Evolutionary conservation across 2,113 vertebrate genomes (phyloP).

Genomic region (Megaleporinus macrocephalus): DNA sequence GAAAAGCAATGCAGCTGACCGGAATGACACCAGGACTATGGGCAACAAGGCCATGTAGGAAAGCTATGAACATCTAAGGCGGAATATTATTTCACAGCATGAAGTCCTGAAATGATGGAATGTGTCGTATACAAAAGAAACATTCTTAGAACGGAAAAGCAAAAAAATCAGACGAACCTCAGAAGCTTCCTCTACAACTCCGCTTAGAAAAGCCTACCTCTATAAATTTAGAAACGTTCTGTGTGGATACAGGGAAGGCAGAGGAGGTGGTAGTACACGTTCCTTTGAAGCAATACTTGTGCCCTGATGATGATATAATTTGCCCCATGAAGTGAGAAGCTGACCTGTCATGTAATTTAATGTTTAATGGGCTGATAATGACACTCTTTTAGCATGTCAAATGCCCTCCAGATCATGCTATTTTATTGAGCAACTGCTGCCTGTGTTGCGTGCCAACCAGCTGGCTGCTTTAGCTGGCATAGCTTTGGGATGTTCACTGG

Average conservation of each 20-base stretch:
- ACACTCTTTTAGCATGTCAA: conserved; percentile 55
- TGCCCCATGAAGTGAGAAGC: conserved; percentile 40
- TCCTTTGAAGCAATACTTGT: conserved; percentile 9
- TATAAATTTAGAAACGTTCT: neutral
- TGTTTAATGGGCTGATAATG: conserved; percentile 54
- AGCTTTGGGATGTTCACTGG: conserved; percentile 71
- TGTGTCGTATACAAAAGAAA: neutral
- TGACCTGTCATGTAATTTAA: conserved; percentile 52
- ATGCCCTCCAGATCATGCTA: conserved; percentile 46
- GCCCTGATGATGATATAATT: conserved; percentile 5
- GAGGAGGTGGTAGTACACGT: neutral
- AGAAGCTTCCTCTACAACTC: neutral
- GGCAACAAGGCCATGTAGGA: conserved; percentile 4
- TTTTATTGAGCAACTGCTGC: conserved; percentile 46
- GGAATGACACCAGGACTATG: neutral
- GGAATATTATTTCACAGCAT: neutral
- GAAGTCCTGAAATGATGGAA: neutral
- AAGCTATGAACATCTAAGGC: neutral
- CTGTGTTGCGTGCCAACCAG: conserved; percentile 48
- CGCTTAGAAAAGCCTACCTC: neutral
- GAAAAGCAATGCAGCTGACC: neutral
- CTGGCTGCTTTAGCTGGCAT: conserved; percentile 63
- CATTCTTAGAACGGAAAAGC: neutral
- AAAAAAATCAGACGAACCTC: neutral
- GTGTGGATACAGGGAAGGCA: conserved; percentile 11